Evolutionary conservation across 1,140 invertebrate species (phyloP).

Genomic region (Drosophila orena): DNA sequence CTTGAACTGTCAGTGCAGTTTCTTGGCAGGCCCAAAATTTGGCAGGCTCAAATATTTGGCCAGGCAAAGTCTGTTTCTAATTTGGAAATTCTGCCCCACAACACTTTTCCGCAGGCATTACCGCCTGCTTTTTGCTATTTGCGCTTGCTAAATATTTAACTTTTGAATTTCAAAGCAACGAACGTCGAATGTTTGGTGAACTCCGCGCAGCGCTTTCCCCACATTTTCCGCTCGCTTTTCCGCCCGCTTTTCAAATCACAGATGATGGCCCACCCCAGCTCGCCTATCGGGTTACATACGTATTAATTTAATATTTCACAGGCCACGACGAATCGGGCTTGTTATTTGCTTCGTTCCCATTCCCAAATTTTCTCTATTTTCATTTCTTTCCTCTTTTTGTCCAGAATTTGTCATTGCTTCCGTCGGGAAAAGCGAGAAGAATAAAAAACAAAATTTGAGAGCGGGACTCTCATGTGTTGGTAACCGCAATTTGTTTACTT

Average conservation of each 20-base stretch:
- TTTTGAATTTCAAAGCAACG: slow-evolving; percentile 72
- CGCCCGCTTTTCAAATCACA: slow-evolving; percentile 36
- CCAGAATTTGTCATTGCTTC: slow-evolving; percentile 49
- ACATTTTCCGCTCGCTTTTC: slow-evolving; percentile 10
- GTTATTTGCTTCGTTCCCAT: slow-evolving; percentile 15
- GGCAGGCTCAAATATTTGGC: slow-evolving; percentile 51
- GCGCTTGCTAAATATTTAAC: slow-evolving; percentile 63
- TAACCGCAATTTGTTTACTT: slow-evolving; percentile 76
- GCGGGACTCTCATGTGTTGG: slow-evolving; percentile 61
- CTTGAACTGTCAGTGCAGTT: slow-evolving; percentile 32
- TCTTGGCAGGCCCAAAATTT: slow-evolving; percentile 44
- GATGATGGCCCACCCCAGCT: slow-evolving; percentile 16
- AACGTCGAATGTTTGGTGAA: slow-evolving; percentile 34
- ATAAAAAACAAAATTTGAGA: slow-evolving; percentile 29
- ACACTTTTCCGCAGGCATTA: slow-evolving; percentile 26
- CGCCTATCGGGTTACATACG: slow-evolving; percentile 55
- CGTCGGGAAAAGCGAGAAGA: slow-evolving; percentile 26
- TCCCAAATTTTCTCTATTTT: no score
- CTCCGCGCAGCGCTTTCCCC: slow-evolving; percentile 11
- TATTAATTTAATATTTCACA: slow-evolving; percentile 73
- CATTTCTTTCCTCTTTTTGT: slow-evolving; percentile 1
- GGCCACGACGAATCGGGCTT: slow-evolving; percentile 34
- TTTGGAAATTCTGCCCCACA: slow-evolving; percentile 48
- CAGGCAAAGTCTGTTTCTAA: slow-evolving; percentile 63
- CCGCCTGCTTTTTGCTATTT: slow-evolving; percentile 45